A percentile compares a stretch with the other conserved stretches of the same genome.
These are phyloP conservation scores for Columbina picui DNA, from an alignment of 2,113 vertebrate species.

Conservation along the genomic window DNA sequence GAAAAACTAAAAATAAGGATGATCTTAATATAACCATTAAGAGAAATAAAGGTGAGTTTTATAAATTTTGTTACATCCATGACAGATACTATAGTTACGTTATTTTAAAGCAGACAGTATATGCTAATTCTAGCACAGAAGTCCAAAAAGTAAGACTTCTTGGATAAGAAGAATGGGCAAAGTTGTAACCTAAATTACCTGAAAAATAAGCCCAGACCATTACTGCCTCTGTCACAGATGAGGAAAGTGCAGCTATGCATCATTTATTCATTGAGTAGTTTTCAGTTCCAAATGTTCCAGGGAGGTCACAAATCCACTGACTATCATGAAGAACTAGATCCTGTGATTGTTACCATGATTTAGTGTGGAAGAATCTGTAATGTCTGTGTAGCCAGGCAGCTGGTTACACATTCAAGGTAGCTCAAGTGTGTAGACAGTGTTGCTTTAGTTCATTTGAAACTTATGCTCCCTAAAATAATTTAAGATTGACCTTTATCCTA, in stretches of 20 bases:
- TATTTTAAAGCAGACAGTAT: not conserved
- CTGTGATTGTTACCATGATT: not conserved
- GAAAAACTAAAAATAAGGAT: not conserved
- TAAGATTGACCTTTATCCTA: not conserved
- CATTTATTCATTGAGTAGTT: not conserved
- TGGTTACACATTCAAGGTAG: not conserved
- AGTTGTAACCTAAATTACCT: not conserved
- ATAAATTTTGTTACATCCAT: not conserved
- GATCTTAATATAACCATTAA: not conserved
- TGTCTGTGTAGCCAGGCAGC: not conserved
- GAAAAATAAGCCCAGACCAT: not conserved
- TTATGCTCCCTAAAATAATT: conserved; percentile 17
- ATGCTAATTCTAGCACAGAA: not conserved
- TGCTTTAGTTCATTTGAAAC: not conserved
- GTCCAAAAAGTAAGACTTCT: not conserved
- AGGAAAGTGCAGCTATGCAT: not conserved
- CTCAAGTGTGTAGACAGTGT: not conserved
- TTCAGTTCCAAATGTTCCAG: not conserved
- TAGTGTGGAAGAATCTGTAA: not conserved
- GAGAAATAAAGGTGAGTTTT: not conserved
- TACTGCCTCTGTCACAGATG: not conserved
- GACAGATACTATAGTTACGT: not conserved
- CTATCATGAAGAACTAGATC: not conserved
- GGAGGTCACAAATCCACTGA: conserved; percentile 28
- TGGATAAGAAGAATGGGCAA: not conserved